phyloP scores from a whole-genome alignment of 2,888 invertebrate species.

The Erebia epiphron region DNA sequence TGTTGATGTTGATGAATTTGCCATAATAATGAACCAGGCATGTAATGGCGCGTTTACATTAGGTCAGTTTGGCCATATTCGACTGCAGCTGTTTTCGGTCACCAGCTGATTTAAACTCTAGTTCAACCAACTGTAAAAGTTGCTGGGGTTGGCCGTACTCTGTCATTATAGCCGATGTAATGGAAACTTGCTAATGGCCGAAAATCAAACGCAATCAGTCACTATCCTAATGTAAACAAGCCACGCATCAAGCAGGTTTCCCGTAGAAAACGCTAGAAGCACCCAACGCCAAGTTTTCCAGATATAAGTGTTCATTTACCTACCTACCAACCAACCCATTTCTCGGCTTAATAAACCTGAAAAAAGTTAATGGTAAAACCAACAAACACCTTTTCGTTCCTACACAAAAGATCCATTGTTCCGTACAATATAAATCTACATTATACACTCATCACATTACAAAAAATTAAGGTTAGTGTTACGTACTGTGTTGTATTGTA shows the following conservation, averaged over 20 bases:
- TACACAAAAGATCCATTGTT: constrained; percentile 3
- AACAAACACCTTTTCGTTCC: constrained; percentile 2
- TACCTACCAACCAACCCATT: not conserved
- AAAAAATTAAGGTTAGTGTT: not conserved
- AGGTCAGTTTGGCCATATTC: too few species aligned
- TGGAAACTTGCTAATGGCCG: too few species aligned
- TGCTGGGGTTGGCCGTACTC: too few species aligned
- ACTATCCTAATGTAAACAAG: too few species aligned
- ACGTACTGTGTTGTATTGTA: not conserved
- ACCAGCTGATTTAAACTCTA: too few species aligned
- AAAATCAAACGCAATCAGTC: too few species aligned
- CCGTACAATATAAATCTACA: constrained; percentile 2
- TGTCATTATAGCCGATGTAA: too few species aligned
- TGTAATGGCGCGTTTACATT: too few species aligned
- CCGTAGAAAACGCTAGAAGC: too few species aligned
- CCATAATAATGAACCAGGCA: not conserved
- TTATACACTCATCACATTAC: not conserved
- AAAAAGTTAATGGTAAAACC: not conserved
- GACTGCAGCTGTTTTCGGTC: too few species aligned
- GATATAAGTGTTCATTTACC: not conserved
- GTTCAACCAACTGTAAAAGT: too few species aligned
- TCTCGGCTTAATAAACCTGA: not conserved
- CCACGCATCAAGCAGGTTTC: too few species aligned
- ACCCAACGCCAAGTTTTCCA: not conserved
- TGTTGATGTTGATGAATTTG: not conserved